These are phyloP conservation scores for Liparis tanakae DNA, from an alignment of 2,797 vertebrate genomes.

Conservation along the genomic window DNA sequence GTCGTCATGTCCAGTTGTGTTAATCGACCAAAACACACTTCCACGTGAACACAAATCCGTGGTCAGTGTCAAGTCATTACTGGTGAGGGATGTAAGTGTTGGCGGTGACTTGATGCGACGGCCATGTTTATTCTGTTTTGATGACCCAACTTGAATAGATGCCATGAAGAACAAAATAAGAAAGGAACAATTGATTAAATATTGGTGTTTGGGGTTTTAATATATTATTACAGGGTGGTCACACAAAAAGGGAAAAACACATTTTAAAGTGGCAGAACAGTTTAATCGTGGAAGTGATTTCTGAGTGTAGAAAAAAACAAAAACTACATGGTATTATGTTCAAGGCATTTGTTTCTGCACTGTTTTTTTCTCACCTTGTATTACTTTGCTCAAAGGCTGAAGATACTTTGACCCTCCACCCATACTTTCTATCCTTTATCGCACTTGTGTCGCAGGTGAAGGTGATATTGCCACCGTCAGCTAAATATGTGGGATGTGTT, in stretches of 20 bases:
- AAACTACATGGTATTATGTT: conserved; percentile 22
- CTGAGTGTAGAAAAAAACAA: conserved; percentile 16
- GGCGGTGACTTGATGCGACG: not conserved
- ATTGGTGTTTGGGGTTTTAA: conserved; percentile 21
- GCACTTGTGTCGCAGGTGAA: conserved; percentile 10
- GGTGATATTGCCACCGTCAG: conserved; percentile 13
- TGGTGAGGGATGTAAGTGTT: not conserved
- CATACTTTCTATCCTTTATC: not conserved
- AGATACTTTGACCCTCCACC: not conserved
- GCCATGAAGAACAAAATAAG: conserved; percentile 46
- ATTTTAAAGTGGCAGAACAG: conserved; percentile 6
- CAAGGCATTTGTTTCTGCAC: conserved; percentile 16
- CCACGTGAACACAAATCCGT: conserved; percentile 20
- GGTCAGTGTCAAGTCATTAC: not conserved
- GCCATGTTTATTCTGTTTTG: conserved; percentile 1
- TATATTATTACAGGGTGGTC: conserved; percentile 11
- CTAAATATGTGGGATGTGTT: conserved; percentile 1
- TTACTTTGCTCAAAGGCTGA: conserved; percentile 19
- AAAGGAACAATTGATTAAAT: not conserved
- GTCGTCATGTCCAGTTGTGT: conserved; percentile 26
- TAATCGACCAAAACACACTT: conserved; percentile 25
- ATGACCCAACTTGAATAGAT: conserved; percentile 13
- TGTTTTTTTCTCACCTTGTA: conserved; percentile 22
- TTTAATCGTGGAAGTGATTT: conserved; percentile 19
- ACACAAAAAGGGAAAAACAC: not conserved